A percentile compares a stretch with the other conserved stretches of the same genome.
phyloP scores from a whole-genome alignment of 2,888 invertebrate species.

The Dicranocentrus wangi region DNA sequence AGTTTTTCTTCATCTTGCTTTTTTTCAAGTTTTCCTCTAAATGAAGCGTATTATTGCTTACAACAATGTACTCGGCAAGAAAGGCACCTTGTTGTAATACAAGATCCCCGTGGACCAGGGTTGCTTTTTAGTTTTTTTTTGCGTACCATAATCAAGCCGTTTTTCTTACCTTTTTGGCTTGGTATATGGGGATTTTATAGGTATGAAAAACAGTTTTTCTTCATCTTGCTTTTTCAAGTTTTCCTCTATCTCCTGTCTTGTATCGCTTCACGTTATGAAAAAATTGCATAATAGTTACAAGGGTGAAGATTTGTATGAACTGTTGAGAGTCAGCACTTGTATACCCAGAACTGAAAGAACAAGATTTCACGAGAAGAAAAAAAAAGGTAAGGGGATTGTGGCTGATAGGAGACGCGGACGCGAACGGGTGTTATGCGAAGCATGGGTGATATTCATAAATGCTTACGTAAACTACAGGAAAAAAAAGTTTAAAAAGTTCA shows the following conservation, averaged over 20 bases:
- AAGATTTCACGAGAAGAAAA: constrained; percentile 15
- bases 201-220: constrained; percentile 22
- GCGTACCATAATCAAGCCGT: too few relatives aligned
- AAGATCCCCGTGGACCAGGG: constrained; percentile 22
- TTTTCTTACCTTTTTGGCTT: not conserved
- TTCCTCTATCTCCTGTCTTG: not conserved
- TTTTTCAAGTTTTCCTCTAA: not conserved
- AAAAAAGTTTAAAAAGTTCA: constrained; percentile 13
- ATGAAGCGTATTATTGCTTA: not conserved
- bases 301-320: constrained; percentile 20
- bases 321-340: constrained; percentile 3
- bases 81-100: not conserved
- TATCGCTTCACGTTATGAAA: constrained; percentile 26
- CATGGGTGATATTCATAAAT: constrained; percentile 23
- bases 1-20: constrained; percentile 15
- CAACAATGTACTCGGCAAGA: constrained; percentile 2
- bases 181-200: constrained; percentile 18
- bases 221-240: constrained; percentile 7
- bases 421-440: not conserved
- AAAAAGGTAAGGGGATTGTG: not conserved
- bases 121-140: constrained; percentile 20
- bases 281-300: constrained; percentile 30
- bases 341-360: not conserved
- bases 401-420: not conserved
- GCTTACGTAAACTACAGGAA: constrained; percentile 17